phyloP scores from a whole-genome alignment of 2,113 vertebrate species.

The Nymphicus hollandicus region DNA sequence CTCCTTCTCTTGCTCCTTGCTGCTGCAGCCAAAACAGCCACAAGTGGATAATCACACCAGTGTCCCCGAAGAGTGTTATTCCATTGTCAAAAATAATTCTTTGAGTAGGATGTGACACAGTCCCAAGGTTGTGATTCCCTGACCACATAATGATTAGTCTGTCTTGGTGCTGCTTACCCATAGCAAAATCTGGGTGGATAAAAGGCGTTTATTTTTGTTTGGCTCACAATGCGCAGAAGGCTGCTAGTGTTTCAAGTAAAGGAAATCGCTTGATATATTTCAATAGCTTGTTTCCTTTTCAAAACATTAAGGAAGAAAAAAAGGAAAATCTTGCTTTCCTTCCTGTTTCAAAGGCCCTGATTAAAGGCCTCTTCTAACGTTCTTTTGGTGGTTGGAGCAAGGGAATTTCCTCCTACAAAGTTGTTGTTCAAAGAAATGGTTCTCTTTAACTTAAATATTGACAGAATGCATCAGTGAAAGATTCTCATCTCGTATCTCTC shows the following conservation, averaged over 20 bases:
- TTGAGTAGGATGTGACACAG: not conserved
- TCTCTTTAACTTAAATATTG: slow-evolving; percentile 41
- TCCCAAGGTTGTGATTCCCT: not conserved
- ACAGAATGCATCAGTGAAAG: not conserved
- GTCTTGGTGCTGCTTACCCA: not conserved
- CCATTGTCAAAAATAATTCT: slow-evolving; percentile 5
- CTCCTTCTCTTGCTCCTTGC: not conserved
- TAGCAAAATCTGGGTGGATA: slow-evolving; percentile 46
- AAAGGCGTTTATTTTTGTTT: slow-evolving; percentile 48
- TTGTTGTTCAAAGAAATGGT: slow-evolving; percentile 28
- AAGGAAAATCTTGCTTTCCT: slow-evolving; percentile 62
- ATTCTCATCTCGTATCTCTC: not conserved
- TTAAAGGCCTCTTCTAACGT: slow-evolving; percentile 39
- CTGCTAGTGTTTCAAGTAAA: slow-evolving; percentile 40
- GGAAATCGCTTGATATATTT: slow-evolving; percentile 59
- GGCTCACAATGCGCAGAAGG: slow-evolving; percentile 44
- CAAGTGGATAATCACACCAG: not conserved
- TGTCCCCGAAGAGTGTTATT: not conserved
- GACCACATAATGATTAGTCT: not conserved
- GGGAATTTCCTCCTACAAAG: slow-evolving; percentile 47
- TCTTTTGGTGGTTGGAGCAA: slow-evolving; percentile 17
- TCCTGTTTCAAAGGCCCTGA: slow-evolving; percentile 57
- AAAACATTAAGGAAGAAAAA: slow-evolving; percentile 54
- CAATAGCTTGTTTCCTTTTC: slow-evolving; percentile 62
- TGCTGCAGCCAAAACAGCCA: not conserved